These are phyloP conservation scores for Habroteleia sp. DNA, from an alignment of 2,888 invertebrate genomes.

Conservation along the genomic window DNA sequence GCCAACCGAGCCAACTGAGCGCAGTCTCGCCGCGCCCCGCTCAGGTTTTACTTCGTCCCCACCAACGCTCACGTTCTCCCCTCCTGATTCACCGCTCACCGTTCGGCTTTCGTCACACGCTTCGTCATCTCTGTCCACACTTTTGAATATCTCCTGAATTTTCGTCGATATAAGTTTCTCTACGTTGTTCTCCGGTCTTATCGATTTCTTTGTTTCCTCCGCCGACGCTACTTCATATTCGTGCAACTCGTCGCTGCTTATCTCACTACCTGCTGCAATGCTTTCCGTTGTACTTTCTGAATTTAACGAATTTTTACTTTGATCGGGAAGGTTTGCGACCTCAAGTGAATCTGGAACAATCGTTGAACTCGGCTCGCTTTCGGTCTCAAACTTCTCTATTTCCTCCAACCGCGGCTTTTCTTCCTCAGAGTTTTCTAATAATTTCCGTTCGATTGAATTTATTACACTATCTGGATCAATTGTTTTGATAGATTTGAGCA, in stretches of 20 bases:
- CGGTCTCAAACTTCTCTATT: slow-evolving; percentile 1
- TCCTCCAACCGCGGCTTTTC: slow-evolving; percentile 1
- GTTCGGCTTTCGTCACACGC: slow-evolving; percentile 65
- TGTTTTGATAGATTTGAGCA: slow-evolving; percentile 75
- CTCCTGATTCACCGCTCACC: slow-evolving; percentile 62
- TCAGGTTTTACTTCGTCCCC: slow-evolving; percentile 74
- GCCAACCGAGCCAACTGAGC: slow-evolving; percentile 79
- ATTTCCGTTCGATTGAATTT: slow-evolving; percentile 20
- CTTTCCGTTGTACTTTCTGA: slow-evolving; percentile 69
- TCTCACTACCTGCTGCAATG: slow-evolving; percentile 72
- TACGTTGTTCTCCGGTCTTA: slow-evolving; percentile 52
- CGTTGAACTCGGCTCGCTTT: slow-evolving; percentile 64
- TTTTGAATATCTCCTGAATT: slow-evolving; percentile 72
- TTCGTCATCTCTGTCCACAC: slow-evolving; percentile 65
- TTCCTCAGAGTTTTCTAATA: slow-evolving; percentile 4
- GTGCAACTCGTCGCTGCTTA: slow-evolving; percentile 76
- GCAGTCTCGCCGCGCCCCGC: slow-evolving; percentile 77
- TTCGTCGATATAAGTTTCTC: slow-evolving; percentile 70
- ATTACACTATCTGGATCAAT: slow-evolving; percentile 74
- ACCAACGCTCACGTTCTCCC: slow-evolving; percentile 46
- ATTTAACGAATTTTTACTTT: background rate
- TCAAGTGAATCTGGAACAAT: slow-evolving; percentile 77
- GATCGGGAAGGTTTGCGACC: slow-evolving; percentile 45
- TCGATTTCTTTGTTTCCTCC: slow-evolving; percentile 10
- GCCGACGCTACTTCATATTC: slow-evolving; percentile 73